Conservation (phyloP, 2,113 vertebrate species). For the Crotalus viridis region DNA sequence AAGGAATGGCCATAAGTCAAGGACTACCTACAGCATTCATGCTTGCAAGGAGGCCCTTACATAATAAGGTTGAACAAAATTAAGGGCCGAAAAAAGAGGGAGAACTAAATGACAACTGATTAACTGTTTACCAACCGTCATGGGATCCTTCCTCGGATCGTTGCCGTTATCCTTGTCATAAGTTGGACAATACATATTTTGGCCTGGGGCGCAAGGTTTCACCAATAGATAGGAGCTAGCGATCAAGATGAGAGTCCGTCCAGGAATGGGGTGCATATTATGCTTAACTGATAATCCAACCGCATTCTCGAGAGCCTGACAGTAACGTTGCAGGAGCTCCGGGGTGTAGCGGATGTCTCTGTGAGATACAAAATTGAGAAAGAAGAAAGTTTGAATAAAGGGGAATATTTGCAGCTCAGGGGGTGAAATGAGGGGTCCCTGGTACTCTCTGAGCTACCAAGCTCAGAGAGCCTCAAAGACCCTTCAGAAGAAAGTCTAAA, state of each 20-base stretch:
- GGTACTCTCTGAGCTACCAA: too few species aligned
- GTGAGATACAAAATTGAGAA: background rate
- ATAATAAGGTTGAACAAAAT: background rate
- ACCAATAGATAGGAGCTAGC: fast-evolving
- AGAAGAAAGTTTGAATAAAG: background rate
- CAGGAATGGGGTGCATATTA: conserved; percentile 81
- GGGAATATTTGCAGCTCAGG: too few species aligned
- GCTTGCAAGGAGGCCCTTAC: background rate
- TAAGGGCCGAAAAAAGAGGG: background rate
- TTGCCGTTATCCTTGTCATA: background rate
- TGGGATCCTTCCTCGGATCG: background rate
- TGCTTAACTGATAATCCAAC: conserved; percentile 79
- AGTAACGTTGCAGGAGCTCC: conserved; percentile 73
- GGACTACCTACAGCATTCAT: background rate
- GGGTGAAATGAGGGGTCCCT: too few species aligned
- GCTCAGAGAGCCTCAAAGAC: too few species aligned
- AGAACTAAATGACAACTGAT: background rate
- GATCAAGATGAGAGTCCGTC: conserved; percentile 77
- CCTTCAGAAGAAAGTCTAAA: background rate
- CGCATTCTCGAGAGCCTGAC: conserved; percentile 77
- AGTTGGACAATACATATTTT: conserved; percentile 63
- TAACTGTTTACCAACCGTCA: background rate
- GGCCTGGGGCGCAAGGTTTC: background rate
- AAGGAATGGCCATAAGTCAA: background rate
- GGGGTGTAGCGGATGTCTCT: conserved; percentile 60